Evolutionary conservation across 1,140 invertebrate species (phyloP).

Genomic region (Carposina sasakii): DNA sequence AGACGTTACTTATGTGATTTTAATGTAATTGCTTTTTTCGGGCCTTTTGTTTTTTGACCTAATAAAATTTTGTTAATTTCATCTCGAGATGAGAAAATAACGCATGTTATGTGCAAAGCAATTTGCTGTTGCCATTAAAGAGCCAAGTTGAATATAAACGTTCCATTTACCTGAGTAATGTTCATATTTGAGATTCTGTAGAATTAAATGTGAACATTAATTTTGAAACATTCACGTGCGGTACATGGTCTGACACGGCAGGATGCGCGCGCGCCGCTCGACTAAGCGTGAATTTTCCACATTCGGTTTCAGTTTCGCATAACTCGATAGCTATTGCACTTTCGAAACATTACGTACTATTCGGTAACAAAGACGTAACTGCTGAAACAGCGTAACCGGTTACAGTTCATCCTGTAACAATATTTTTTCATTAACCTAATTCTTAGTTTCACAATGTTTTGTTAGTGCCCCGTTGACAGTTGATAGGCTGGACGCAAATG

Average conservation of each 20-base stretch:
- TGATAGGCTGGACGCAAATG: constrained; percentile 48
- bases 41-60: constrained; percentile 21
- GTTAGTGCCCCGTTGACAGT: too few species aligned
- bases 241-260: constrained; percentile 13
- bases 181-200: too few species aligned
- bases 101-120: too few species aligned
- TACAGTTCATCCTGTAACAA: constrained; percentile 19
- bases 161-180: too few species aligned
- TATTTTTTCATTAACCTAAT: constrained; percentile 4
- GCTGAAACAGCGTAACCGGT: constrained; percentile 40
- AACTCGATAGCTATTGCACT: constrained; percentile 66
- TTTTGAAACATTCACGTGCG: too few species aligned
- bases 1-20: constrained; percentile 39
- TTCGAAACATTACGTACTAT: constrained; percentile 66
- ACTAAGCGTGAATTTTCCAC: constrained; percentile 67
- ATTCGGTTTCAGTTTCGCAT: constrained; percentile 65
- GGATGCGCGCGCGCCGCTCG: constrained; percentile 44
- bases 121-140: too few species aligned
- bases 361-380: constrained; percentile 60
- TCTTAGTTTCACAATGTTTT: too few species aligned
- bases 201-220: too few species aligned
- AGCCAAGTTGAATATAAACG: too few species aligned
- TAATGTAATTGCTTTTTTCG: constrained; percentile 36
- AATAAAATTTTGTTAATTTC: constrained; percentile 25
- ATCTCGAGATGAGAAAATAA: constrained; percentile 20